These are phyloP conservation scores for Hippasteria phrygiana DNA, from an alignment of 53 echinoderm and acorn worm species.

Conservation along the genomic window DNA sequence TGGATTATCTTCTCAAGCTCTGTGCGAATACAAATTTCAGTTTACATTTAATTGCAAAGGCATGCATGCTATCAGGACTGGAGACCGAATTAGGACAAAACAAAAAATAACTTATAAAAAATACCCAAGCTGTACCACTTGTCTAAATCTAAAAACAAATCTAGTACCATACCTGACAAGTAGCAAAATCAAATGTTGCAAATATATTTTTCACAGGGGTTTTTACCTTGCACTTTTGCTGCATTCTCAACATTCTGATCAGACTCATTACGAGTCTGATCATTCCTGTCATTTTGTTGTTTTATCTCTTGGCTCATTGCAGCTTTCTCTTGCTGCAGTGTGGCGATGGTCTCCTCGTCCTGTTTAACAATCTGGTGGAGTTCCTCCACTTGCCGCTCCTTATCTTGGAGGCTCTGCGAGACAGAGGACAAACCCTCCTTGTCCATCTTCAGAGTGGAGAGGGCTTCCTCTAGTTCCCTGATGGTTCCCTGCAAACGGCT, in stretches of 20 bases:
- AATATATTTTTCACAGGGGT: neutral
- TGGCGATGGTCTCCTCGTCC: neutral
- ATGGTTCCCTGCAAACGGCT: constrained; percentile 6
- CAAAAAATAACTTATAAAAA: too few relatives aligned
- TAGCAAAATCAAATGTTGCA: too few relatives aligned
- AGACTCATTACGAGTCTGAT: neutral
- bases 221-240: neutral
- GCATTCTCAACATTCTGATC: constrained; percentile 8
- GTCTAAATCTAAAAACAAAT: too few relatives aligned
- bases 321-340: neutral
- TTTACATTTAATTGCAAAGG: too few relatives aligned
- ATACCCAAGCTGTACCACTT: too few relatives aligned
- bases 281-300: neutral
- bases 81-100: too few relatives aligned
- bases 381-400: neutral
- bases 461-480: neutral
- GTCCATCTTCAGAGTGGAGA: neutral
- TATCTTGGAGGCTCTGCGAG: constrained; percentile 5
- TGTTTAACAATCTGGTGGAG: neutral
- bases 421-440: neutral
- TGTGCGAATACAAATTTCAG: too few relatives aligned
- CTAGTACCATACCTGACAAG: too few relatives aligned
- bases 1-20: neutral
- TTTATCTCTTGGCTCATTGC: neutral
- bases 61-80: too few relatives aligned